Percentiles rank a stretch among this genome's conserved stretches.
Evolutionary conservation across 2,113 vertebrate species (phyloP).

Genomic region (Istiophorus platypterus): DNA sequence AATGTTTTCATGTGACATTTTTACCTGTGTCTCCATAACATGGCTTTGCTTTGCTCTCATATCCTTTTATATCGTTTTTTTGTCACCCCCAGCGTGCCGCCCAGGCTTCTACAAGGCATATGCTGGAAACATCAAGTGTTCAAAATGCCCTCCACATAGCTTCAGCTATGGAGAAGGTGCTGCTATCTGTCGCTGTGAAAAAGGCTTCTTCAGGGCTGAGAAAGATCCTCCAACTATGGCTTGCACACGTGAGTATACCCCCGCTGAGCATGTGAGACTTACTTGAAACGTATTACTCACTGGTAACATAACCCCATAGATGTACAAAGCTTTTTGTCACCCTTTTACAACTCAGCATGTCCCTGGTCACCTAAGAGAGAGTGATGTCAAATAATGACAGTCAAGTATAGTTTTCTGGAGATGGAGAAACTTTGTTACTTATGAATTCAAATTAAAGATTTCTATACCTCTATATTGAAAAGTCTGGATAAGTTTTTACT

Average conservation of each 20-base stretch:
- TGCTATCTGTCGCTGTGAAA: constrained; percentile 92
- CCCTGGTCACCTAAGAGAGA: background rate
- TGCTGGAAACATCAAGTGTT: constrained; percentile 94
- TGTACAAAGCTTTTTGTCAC: background rate
- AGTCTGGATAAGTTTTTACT: constrained; percentile 47
- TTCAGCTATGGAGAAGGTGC: constrained; percentile 90
- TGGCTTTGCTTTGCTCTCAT: background rate
- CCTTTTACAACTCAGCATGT: background rate
- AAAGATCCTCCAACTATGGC: constrained; percentile 97
- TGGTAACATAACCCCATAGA: background rate
- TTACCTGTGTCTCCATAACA: background rate
- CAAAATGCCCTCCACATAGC: constrained; percentile 95
- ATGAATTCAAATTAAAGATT: constrained; percentile 29
- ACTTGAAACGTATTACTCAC: background rate
- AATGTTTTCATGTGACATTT: constrained; percentile 9
- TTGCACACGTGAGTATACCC: constrained; percentile 91
- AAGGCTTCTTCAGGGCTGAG: constrained; percentile 92
- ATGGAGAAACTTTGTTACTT: background rate
- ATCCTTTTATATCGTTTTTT: constrained; percentile 25
- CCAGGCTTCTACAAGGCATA: constrained; percentile 96
- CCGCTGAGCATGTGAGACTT: background rate
- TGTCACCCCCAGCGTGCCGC: constrained; percentile 88
- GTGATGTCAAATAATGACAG: background rate
- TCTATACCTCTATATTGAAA: constrained; percentile 15
- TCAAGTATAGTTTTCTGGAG: background rate